Evolutionary conservation across 1,140 invertebrate species (phyloP).

Genomic region (Calliopsis andreniformis): DNA sequence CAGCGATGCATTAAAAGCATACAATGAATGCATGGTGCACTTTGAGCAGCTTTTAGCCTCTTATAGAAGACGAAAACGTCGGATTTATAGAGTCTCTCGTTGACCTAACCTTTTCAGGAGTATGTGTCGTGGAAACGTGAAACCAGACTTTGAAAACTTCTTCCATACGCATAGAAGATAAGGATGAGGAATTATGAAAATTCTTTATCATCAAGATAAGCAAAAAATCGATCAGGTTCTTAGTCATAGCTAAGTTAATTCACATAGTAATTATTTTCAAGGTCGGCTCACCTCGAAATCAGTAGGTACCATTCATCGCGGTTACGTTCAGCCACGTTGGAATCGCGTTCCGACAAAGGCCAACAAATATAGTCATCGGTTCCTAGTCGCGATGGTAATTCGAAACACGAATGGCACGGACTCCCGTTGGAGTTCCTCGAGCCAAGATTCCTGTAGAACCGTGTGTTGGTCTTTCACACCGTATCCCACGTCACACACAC

Average conservation of each 20-base stretch:
- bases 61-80: not conserved
- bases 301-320: slow-evolving; percentile 46
- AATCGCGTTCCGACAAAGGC: slow-evolving; percentile 60
- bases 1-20: not conserved
- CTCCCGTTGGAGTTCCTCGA: slow-evolving; percentile 26
- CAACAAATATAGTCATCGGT: slow-evolving; percentile 58
- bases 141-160: too few species aligned
- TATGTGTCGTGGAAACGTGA: too few species aligned
- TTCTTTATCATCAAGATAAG: too few species aligned
- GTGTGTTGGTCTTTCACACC: slow-evolving; percentile 40
- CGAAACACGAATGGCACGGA: slow-evolving; percentile 54
- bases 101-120: not conserved
- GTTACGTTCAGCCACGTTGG: slow-evolving; percentile 58
- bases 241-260: not conserved
- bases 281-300: slow-evolving; percentile 50
- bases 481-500: slow-evolving; percentile 8
- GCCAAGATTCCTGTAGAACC: slow-evolving; percentile 51
- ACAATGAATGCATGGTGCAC: not conserved
- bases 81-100: not conserved
- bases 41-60: slow-evolving; percentile 1
- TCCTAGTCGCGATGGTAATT: slow-evolving; percentile 57
- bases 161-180: too few species aligned
- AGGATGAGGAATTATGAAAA: too few species aligned
- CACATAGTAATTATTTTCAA: slow-evolving; percentile 49
- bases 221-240: not conserved